Base-by-base conservation (phyloP, 2,797 vertebrate genomes). In the Hippocampus kuda region DNA sequence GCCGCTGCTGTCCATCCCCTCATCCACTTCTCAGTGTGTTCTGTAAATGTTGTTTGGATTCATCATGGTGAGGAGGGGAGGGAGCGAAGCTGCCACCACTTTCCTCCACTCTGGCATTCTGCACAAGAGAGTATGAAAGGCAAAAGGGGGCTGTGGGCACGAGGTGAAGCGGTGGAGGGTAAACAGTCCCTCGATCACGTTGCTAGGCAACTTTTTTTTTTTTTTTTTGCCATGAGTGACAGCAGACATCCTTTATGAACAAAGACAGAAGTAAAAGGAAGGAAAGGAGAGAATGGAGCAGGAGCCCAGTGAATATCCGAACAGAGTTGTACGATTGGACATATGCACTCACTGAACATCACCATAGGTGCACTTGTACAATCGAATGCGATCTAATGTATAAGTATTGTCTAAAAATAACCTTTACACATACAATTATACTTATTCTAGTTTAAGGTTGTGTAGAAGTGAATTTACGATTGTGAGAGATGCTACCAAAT, bases 131-230 rank as follows among this genome's bases (percentile, higher is more conserved):
- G 68, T 60, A 54, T 5, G 49, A 69, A 66, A 66, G 44, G 48
- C 74, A 75, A 74, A 75, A 74, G 68, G 74, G 77, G 74, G 72
- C 63, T 65, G 75, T 38, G 73, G 76, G 79, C 72, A 77, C 20
- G 76, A 81, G 80, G 81, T 80, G 83, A 81, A 70, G 80, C 79
- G 81, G 77, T 66, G 76, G 72, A 82, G 79, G 81, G 81, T 80
- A 86, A 85, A 88, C 81, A 82, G 76, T 85, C 85, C 73, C 67
- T 82, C 72, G 46, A 68, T 54, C 79, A 79, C 77, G 89, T 91
- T 89, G 87, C 90, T 86, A 88, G 86, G 89, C 85, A 88, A 89
- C 87, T 83, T 84, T 79, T 76, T 80, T 38, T 34, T 30, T 30
- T 34, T 1, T 38, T 38, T 38, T 38, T 38, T 77, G 77, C 78